Conservation (phyloP, 92 coral and sea anemone species). For the Nematostella vectensis region DNA sequence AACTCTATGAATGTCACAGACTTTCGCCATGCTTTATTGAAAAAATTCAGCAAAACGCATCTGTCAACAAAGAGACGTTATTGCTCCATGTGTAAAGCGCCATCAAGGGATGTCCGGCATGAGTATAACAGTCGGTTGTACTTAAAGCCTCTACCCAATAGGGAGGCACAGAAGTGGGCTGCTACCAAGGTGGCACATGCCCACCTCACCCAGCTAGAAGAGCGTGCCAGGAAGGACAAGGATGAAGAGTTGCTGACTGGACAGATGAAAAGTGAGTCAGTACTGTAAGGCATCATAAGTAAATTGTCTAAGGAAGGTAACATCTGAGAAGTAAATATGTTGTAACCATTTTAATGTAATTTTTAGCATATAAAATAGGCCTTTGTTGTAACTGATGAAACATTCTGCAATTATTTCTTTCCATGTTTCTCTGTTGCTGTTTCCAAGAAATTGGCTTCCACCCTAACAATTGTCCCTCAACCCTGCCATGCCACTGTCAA, state of each 20-base stretch:
- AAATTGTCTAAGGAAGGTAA: too few relatives aligned
- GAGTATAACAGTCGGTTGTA: constrained; percentile 65
- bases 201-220: constrained; percentile 13
- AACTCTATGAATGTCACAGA: constrained; percentile 79
- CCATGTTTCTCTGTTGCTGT: too few relatives aligned
- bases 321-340: not conserved
- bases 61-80: constrained; percentile 48
- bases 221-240: not conserved
- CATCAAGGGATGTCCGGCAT: constrained; percentile 71
- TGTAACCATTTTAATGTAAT: too few relatives aligned
- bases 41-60: constrained; percentile 57
- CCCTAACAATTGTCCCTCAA: too few relatives aligned
- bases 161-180: constrained; percentile 71
- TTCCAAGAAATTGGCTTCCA: too few relatives aligned
- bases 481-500: too few relatives aligned
- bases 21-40: constrained; percentile 64
- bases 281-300: too few relatives aligned
- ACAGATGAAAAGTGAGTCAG: constrained; percentile 16
- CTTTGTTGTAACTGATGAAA: too few relatives aligned
- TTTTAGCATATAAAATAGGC: too few relatives aligned
- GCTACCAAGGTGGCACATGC: constrained; percentile 30
- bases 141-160: constrained; percentile 62
- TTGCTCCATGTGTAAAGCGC: constrained; percentile 72
- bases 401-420: too few relatives aligned
- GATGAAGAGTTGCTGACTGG: constrained; percentile 20